These are phyloP conservation scores for Triplophysa siluroides DNA, from an alignment of 2,113 vertebrate species.

Conservation along the genomic window DNA sequence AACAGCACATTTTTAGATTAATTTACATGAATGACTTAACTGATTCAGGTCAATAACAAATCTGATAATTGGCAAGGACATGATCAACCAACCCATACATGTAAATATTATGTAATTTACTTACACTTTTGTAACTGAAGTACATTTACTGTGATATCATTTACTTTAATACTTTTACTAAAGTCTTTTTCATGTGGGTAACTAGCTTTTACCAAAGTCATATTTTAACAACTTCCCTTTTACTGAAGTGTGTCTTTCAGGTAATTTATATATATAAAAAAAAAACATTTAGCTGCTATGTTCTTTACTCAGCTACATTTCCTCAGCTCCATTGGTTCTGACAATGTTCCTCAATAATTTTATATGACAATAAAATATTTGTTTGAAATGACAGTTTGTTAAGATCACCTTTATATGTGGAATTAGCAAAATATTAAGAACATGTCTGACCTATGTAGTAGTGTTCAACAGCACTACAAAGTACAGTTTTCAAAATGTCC, in stretches of 20 bases:
- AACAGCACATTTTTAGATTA: conserved; percentile 18
- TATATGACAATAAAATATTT: conserved; percentile 19
- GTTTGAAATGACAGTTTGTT: conserved; percentile 5
- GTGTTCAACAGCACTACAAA: conserved; percentile 13
- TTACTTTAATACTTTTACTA: conserved; percentile 9
- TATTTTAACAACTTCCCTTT: conserved; percentile 23
- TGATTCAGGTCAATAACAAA: conserved; percentile 18
- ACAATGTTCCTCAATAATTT: conserved; percentile 20
- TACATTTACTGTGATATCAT: conserved; percentile 24
- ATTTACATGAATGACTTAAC: conserved; percentile 13
- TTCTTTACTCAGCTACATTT: no score
- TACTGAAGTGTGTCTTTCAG: conserved; percentile 13
- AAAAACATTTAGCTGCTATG: conserved; percentile 5
- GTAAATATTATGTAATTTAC: conserved; percentile 13
- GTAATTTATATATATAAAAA: no score
- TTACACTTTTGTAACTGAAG: conserved; percentile 20
- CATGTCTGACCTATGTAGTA: conserved; percentile 18
- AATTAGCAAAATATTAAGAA: conserved; percentile 10
- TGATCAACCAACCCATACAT: conserved; percentile 2
- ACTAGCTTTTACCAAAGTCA: conserved; percentile 15
- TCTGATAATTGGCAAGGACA: conserved; percentile 11
- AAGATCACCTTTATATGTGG: conserved; percentile 19
- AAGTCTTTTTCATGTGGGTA: conserved; percentile 8
- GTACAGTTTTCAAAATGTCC: conserved; percentile 15
- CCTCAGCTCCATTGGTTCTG: conserved; percentile 14